phyloP scores from a whole-genome alignment of 2,113 vertebrate genomes.

The Seriola quinqueradiata region DNA sequence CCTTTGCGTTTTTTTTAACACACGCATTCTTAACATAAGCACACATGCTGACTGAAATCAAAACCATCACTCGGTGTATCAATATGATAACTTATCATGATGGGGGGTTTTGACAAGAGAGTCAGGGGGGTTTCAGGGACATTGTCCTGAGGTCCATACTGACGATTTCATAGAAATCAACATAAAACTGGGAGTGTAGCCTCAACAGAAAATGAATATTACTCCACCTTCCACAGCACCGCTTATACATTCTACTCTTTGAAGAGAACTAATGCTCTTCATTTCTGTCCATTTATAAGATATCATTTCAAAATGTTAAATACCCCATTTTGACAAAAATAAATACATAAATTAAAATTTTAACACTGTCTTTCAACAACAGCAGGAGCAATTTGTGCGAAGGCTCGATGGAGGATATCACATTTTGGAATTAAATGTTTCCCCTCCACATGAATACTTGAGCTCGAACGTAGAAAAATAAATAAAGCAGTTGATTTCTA shows the following conservation, averaged over 20 bases:
- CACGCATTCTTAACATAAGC: slow-evolving; percentile 57
- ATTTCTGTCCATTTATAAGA: neutral
- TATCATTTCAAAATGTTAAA: slow-evolving; percentile 33
- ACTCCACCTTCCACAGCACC: neutral
- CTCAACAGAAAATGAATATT: slow-evolving; percentile 27
- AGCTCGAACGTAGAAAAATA: neutral
- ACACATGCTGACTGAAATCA: slow-evolving; percentile 58
- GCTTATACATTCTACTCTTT: neutral
- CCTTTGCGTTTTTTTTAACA: slow-evolving; percentile 25
- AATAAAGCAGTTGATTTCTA: slow-evolving; percentile 38
- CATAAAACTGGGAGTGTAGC: slow-evolving; percentile 52
- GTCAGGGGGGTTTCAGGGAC: slow-evolving; percentile 49
- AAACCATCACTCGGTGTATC: slow-evolving; percentile 70
- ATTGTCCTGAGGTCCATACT: slow-evolving; percentile 38
- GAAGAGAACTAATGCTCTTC: slow-evolving; percentile 16
- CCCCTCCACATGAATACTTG: neutral
- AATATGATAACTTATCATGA: slow-evolving; percentile 76
- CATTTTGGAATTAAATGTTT: slow-evolving; percentile 23
- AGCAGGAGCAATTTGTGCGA: neutral
- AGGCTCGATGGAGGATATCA: neutral
- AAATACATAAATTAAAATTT: slow-evolving; percentile 17
- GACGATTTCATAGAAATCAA: slow-evolving; percentile 88
- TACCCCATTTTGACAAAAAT: slow-evolving; percentile 17
- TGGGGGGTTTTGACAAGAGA: slow-evolving; percentile 47
- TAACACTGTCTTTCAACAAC: neutral